Percentiles rank a stretch among this genome's conserved stretches.
These are phyloP conservation scores for Lycocerus yunnanus DNA, from an alignment of 2,888 invertebrate genomes.

Conservation along the genomic window DNA sequence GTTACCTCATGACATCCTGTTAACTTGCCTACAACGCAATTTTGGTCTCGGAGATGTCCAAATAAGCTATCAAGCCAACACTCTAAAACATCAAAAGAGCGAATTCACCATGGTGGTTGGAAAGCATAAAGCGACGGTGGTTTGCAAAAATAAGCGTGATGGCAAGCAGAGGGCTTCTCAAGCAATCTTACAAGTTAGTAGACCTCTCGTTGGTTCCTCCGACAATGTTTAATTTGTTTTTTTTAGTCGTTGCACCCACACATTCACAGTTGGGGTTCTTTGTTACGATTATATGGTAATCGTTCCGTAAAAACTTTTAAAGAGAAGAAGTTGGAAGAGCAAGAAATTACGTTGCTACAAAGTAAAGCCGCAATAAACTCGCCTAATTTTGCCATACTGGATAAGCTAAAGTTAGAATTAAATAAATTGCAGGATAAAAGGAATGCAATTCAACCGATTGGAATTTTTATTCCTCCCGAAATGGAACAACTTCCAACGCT, in stretches of 20 bases:
- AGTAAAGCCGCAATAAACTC: conserved; percentile 87
- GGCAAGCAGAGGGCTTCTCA: conserved; percentile 97
- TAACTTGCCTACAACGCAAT: conserved; percentile 91
- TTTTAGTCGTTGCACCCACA: conserved; percentile 79
- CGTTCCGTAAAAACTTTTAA: conserved; percentile 88
- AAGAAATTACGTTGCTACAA: conserved; percentile 88
- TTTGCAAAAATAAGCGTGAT: conserved; percentile 95
- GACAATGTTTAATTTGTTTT: not conserved
- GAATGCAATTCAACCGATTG: conserved; percentile 59
- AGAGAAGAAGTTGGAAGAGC: conserved; percentile 90
- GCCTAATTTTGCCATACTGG: conserved; percentile 88
- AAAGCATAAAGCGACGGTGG: conserved; percentile 85
- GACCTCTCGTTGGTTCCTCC: too few species aligned
- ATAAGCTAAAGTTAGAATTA: conserved; percentile 85
- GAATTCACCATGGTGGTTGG: conserved; percentile 95
- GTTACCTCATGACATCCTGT: conserved; percentile 89
- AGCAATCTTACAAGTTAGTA: conserved; percentile 80
- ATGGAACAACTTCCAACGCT: conserved; percentile 68
- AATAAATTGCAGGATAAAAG: conserved; percentile 68
- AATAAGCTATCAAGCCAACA: conserved; percentile 80
- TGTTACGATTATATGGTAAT: conserved; percentile 90
- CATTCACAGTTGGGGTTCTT: conserved; percentile 91
- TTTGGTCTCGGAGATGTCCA: conserved; percentile 89
- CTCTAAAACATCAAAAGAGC: conserved; percentile 87
- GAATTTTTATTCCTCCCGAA: conserved; percentile 66